Conservation (phyloP, 2,888 invertebrate genomes). For the Noctua fimbriata region DNA sequence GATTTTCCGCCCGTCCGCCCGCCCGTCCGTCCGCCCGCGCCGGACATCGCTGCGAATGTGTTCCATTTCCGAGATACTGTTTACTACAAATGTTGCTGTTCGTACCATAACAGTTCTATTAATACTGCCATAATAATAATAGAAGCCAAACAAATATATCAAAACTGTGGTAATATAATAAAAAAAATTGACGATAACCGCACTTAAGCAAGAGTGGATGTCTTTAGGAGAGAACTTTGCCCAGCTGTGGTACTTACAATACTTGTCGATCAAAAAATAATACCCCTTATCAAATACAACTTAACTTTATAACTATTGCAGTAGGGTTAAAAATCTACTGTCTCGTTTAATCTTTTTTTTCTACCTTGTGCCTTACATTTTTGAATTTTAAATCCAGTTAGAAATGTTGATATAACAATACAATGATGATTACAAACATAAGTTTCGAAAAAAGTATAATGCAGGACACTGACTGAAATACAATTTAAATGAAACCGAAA, state of each 20-base stretch:
- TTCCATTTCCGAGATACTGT: conserved; percentile 46
- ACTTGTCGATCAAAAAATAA: not conserved
- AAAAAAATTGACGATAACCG: not conserved
- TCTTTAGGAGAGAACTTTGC: too few species aligned
- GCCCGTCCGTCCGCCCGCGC: conserved; percentile 14
- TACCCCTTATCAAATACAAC: not conserved
- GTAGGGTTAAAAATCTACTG: not conserved
- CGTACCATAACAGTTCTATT: not conserved
- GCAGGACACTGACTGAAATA: not conserved
- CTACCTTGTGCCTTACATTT: not conserved
- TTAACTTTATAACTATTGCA: not conserved
- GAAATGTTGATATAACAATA: not conserved
- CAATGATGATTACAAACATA: not conserved
- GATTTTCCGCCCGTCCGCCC: conserved; percentile 45
- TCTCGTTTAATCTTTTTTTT: not conserved
- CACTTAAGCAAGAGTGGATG: not conserved
- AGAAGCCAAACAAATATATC: not conserved
- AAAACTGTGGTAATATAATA: not conserved
- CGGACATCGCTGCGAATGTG: conserved; percentile 38
- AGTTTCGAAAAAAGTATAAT: not conserved
- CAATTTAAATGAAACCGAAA: not conserved
- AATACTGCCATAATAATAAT: not conserved
- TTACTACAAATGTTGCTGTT: not conserved
- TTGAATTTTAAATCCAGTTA: not conserved
- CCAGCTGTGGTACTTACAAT: too few species aligned